Percentiles rank a stretch among this genome's conserved stretches.
phyloP scores from a whole-genome alignment of 2,113 vertebrate species.

The Copsychus sechellarum region DNA sequence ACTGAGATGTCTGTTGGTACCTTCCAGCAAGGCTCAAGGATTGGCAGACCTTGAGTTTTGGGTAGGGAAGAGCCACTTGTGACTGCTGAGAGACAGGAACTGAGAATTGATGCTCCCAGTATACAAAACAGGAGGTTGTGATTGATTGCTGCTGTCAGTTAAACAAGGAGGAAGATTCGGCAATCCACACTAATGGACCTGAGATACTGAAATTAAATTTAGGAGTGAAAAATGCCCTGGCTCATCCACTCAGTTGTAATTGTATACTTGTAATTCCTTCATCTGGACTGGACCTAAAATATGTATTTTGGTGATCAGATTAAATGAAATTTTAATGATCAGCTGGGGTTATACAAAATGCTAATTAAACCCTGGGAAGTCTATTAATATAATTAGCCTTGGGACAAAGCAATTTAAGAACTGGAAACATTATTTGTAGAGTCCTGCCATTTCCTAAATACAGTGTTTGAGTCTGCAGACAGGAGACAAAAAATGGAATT shows the following conservation, averaged over 20 bases:
- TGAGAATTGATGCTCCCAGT: background rate
- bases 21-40: background rate
- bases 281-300: slow-evolving; percentile 16
- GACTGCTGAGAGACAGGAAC: background rate
- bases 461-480: background rate
- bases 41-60: background rate
- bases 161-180: background rate
- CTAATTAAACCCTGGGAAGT: slow-evolving; percentile 46
- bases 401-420: slow-evolving; percentile 17
- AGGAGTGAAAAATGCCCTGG: slow-evolving; percentile 29
- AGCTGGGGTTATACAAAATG: slow-evolving; percentile 41
- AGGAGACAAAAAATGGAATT: background rate
- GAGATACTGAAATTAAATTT: slow-evolving; percentile 49
- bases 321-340: slow-evolving; percentile 31
- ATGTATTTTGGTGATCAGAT: slow-evolving; percentile 31
- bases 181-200: slow-evolving; percentile 35
- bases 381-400: slow-evolving; percentile 41
- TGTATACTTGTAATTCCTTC: background rate
- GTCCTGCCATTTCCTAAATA: slow-evolving; percentile 4
- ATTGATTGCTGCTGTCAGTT: slow-evolving; percentile 2
- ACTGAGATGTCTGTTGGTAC: background rate
- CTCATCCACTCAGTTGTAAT: slow-evolving; percentile 24
- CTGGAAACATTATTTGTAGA: slow-evolving; percentile 40
- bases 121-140: background rate
- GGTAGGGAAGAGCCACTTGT: background rate